Base-by-base conservation (phyloP, 2,113 vertebrate species). In the Thoracochromis brauschi region DNA sequence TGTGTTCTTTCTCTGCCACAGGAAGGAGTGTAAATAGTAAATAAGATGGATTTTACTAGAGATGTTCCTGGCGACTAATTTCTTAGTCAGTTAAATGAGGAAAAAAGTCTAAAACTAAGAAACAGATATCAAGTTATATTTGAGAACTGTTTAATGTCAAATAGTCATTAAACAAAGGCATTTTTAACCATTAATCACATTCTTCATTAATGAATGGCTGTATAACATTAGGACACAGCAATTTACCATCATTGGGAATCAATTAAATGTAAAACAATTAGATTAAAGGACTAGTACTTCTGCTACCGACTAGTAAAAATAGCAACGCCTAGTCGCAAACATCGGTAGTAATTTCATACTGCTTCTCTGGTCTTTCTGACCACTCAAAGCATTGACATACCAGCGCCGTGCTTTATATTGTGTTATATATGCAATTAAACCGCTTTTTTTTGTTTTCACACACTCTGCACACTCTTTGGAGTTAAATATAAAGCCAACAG, bases 391-490 rank as follows among this genome's bases (percentile, higher is more conserved):
- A 35, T 65, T 35, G 60, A 65, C 17, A 65, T 35, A 65, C 60
- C 17, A 3, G 60, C 6, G 2, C 31, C 0, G 0, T 63, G 58
- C 60, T 65, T 65, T 35, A 65, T 65, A 38, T n/a, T 65, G 31
- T 65, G 19, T 12, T 65, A 8, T 65, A 65, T 65, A 65, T n/a
- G 31, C 14, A 65, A 38, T 65, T 38, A 38, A 65, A 38, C 31
- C 1, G 0, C 17, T 12, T 2, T 65, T 65, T 7, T 12, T 33
- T 60, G 0, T 65, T 65, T 65, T n/a, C 31, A 65, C 60, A n/a
- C 60, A 38, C 17, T 65, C 31, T 65, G 6, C 1, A 38, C 17
- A 38, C 17, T 38, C 10, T 38, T 65, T 65, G 60, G 19, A 0
- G 60, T 65, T 8, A 38, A 65, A 33, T 65, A 65, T 65, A 38